A percentile compares a stretch with the other conserved stretches of the same genome.
phyloP scores from a whole-genome alignment of 2,888 invertebrate species.

The Cephus runcator region DNA sequence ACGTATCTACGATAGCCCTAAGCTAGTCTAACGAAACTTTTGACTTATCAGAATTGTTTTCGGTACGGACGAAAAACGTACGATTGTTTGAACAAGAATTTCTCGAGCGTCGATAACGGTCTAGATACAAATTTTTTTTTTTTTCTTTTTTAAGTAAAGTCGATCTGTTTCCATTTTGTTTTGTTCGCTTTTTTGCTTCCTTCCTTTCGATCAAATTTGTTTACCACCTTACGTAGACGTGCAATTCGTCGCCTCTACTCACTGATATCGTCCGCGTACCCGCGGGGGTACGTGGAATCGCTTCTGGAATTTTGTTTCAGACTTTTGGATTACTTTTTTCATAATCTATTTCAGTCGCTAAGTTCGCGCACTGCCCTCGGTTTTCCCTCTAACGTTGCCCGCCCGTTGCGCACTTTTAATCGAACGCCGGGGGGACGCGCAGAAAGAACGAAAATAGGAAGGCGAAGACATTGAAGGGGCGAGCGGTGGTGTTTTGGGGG shows the following conservation, averaged over 20 bases:
- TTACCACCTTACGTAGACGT: not conserved
- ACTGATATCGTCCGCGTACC: not conserved
- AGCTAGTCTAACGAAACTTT: not conserved
- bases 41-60: conserved; percentile 3
- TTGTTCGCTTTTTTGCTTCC: not conserved
- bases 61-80: not conserved
- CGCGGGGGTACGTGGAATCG: conserved; percentile 4
- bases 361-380: conserved; percentile 12
- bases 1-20: not conserved
- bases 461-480: conserved; percentile 7
- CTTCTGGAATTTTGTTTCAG: conserved; percentile 6
- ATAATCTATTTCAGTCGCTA: conserved; percentile 19
- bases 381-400: not conserved
- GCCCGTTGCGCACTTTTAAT: not conserved
- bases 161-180: not conserved
- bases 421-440: not conserved
- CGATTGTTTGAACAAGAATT: not conserved
- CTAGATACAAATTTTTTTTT: not conserved
- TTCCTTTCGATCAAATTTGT: not conserved
- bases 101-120: not conserved
- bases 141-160: not conserved
- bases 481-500: not conserved
- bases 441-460: conserved; percentile 4
- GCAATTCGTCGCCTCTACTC: not conserved
- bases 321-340: conserved; percentile 11